Percentiles rank a stretch among this genome's conserved stretches.
These are phyloP conservation scores for Criorhina ranunculi DNA, from an alignment of 2,888 invertebrate species.

Conservation along the genomic window DNA sequence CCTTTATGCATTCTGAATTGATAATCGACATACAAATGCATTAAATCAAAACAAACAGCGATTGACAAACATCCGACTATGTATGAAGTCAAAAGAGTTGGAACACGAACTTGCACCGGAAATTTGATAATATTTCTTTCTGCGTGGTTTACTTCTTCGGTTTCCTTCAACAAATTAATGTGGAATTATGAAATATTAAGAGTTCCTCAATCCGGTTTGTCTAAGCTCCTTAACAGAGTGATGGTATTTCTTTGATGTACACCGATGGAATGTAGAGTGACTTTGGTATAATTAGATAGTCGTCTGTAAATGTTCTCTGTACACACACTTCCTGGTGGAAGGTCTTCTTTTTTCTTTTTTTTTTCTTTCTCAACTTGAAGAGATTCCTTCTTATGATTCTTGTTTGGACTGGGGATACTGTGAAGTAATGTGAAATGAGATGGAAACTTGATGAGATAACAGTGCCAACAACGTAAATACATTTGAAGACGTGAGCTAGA, in stretches of 20 bases:
- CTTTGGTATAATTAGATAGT: conserved; percentile 41
- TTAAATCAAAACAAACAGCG: not conserved
- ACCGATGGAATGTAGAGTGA: conserved; percentile 48
- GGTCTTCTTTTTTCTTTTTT: conserved; percentile 8
- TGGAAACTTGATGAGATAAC: conserved; percentile 43
- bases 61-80: not conserved
- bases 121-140: conserved; percentile 46
- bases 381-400: conserved; percentile 1
- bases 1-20: conserved; percentile 62
- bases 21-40: conserved; percentile 27
- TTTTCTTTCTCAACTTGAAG: conserved; percentile 6
- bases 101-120: conserved; percentile 59
- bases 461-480: not conserved
- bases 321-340: conserved; percentile 51
- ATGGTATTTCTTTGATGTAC: conserved; percentile 52
- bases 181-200: conserved; percentile 53
- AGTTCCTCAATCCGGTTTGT: conserved; percentile 18
- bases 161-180: not conserved
- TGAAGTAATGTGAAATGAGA: not conserved
- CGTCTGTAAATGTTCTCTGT: conserved; percentile 12
- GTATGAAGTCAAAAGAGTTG: conserved; percentile 50
- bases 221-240: conserved; percentile 6
- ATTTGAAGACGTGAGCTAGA: not conserved
- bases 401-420: not conserved
- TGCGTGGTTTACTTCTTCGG: conserved; percentile 9